A percentile compares a stretch with the other conserved stretches of the same genome.
Conservation (phyloP, 2,797 vertebrate genomes). For the Syngnathus rostellatus region DNA sequence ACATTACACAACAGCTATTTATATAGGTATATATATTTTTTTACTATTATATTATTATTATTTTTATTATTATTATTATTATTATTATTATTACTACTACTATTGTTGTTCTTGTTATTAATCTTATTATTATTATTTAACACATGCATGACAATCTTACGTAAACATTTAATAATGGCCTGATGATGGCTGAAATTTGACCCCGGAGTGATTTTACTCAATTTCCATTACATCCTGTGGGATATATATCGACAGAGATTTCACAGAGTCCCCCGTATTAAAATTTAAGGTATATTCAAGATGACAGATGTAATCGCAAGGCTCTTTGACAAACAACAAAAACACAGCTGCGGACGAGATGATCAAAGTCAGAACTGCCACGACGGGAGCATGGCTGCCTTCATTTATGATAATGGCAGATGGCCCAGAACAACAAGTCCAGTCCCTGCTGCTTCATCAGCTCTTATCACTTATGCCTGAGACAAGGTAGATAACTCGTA, state of each 20-base stretch:
- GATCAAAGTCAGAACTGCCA: constrained; percentile 30
- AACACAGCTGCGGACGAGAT: constrained; percentile 11
- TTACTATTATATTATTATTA: too few relatives aligned
- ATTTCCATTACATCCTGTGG: too few relatives aligned
- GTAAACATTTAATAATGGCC: too few relatives aligned
- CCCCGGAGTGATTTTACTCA: neutral
- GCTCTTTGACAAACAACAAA: neutral
- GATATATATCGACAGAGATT: neutral
- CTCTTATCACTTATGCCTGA: constrained; percentile 34
- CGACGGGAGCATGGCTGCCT: constrained; percentile 15
- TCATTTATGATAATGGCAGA: constrained; percentile 9
- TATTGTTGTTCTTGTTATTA: too few relatives aligned
- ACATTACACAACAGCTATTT: too few relatives aligned
- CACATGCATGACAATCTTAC: too few relatives aligned
- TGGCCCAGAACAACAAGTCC: constrained; percentile 8
- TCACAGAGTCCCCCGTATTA: neutral
- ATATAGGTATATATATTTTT: too few relatives aligned
- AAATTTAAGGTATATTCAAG: neutral
- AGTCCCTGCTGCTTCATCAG: constrained; percentile 11
- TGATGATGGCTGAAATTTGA: too few relatives aligned
- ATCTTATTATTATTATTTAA: too few relatives aligned
- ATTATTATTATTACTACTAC: too few relatives aligned
- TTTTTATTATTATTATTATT: too few relatives aligned
- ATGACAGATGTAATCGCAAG: constrained; percentile 11
- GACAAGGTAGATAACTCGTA: constrained; percentile 38